Evolutionary conservation across 2,888 invertebrate genomes (phyloP).

Genomic region (Yponomeuta plumbellus): DNA sequence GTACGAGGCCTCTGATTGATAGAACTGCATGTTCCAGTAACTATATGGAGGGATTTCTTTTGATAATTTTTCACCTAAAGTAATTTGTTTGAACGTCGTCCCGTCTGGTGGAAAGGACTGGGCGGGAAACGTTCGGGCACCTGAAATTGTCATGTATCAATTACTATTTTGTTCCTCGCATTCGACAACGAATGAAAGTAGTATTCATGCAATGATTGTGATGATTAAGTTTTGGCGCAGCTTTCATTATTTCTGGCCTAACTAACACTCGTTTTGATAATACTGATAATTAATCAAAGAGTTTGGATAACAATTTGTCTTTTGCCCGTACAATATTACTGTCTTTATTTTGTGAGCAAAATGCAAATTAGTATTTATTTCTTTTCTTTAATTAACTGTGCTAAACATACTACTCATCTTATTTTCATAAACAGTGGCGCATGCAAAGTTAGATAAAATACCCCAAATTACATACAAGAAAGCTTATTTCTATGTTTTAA

Average conservation of each 20-base stretch:
- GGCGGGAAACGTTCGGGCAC: conserved; percentile 91
- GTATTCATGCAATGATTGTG: conserved; percentile 8
- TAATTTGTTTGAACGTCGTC: conserved; percentile 93
- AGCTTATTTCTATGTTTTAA: neutral
- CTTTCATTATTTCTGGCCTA: neutral
- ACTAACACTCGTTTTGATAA: no score
- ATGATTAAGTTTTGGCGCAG: neutral
- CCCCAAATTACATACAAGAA: neutral
- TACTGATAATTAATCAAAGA: neutral
- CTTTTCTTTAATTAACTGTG: neutral
- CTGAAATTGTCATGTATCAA: conserved; percentile 60
- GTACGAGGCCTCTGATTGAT: conserved; percentile 94
- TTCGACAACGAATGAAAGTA: neutral
- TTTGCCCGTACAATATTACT: neutral
- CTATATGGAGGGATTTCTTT: conserved; percentile 95
- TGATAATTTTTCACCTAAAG: conserved; percentile 89
- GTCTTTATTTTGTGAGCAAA: neutral
- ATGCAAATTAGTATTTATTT: no score
- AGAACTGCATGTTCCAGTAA: conserved; percentile 98
- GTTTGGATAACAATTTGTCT: neutral
- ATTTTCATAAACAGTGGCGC: no score
- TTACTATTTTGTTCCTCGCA: conserved; percentile 25
- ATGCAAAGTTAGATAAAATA: no score
- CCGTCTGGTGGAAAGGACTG: conserved; percentile 95
- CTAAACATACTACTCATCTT: neutral